phyloP scores from a whole-genome alignment of 2,888 invertebrate species.

The Cataglyphis albicans region DNA sequence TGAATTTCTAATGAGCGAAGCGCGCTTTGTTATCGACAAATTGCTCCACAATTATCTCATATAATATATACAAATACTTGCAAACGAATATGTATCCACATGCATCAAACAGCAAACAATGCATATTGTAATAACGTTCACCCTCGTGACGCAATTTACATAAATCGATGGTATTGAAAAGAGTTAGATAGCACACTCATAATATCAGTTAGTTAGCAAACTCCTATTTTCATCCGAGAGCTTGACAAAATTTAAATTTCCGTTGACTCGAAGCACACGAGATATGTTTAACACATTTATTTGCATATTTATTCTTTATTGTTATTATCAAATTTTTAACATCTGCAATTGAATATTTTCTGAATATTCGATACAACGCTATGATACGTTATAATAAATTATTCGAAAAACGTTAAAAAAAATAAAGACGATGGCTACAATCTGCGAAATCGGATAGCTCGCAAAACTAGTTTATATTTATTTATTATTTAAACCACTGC shows the following conservation, averaged over 20 bases:
- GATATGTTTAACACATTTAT: not conserved
- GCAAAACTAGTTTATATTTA: not conserved
- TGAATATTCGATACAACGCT: not conserved
- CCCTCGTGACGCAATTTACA: constrained; percentile 41
- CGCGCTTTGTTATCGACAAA: constrained; percentile 62
- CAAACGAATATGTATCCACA: constrained; percentile 36
- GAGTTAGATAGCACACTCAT: constrained; percentile 17
- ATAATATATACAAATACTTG: constrained; percentile 34
- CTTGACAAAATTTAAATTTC: constrained; percentile 19
- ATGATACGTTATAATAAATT: not conserved
- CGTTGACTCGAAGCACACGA: not conserved
- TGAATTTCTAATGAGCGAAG: constrained; percentile 70
- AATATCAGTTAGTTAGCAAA: constrained; percentile 26
- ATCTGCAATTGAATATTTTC: not conserved
- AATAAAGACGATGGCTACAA: no score
- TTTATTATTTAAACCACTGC: not conserved
- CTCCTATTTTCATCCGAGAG: constrained; percentile 29
- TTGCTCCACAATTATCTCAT: constrained; percentile 45
- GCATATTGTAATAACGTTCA: constrained; percentile 37
- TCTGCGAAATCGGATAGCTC: no score
- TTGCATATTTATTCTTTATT: constrained; percentile 21
- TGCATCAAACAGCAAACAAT: constrained; percentile 10
- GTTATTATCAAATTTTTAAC: constrained; percentile 10
- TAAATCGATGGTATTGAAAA: constrained; percentile 39
- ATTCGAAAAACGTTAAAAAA: not conserved